phyloP scores from a whole-genome alignment of 2,888 invertebrate species.

The Danaus chrysippus region DNA sequence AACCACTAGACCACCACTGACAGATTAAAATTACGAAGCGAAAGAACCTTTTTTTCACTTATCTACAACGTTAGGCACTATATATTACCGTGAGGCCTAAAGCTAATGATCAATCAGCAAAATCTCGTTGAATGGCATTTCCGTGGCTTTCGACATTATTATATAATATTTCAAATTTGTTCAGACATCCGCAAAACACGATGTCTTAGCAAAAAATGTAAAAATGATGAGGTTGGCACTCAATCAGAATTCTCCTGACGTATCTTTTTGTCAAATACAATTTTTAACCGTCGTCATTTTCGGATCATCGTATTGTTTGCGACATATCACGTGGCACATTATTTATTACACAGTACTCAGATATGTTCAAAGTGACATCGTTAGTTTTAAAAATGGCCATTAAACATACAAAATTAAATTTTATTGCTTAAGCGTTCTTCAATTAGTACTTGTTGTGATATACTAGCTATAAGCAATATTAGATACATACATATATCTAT shows the following conservation, averaged over 20 bases:
- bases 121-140: neutral
- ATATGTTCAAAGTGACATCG: no score
- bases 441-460: no score
- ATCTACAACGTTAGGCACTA: no score
- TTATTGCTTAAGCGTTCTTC: no score
- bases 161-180: conserved; percentile 8
- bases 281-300: conserved; percentile 2
- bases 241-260: conserved; percentile 23
- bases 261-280: conserved; percentile 27
- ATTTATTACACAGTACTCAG: no score
- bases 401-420: no score
- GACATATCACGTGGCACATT: neutral
- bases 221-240: conserved; percentile 40
- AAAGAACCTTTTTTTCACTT: neutral
- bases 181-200: conserved; percentile 40
- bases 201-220: conserved; percentile 48
- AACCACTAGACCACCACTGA: no score
- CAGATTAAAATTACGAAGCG: neutral
- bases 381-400: no score
- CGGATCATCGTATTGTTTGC: conserved; percentile 16
- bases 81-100: neutral
- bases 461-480: no score
- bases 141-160: conserved; percentile 5
- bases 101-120: neutral
- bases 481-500: no score